Conservation (phyloP, 1,140 invertebrate species). For the Leptestheria dahalacensis region DNA sequence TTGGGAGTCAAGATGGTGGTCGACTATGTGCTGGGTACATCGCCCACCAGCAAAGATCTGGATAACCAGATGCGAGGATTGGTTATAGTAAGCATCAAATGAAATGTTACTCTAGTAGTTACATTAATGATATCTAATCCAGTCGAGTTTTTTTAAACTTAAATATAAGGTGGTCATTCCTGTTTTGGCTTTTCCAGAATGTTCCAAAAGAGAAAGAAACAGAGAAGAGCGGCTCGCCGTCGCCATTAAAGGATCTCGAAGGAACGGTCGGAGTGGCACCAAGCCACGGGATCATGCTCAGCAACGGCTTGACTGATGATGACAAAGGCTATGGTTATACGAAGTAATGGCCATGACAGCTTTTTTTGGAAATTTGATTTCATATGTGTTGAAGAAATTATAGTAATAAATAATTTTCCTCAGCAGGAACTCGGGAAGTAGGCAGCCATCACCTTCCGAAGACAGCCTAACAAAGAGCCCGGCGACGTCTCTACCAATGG, state of each 20-base stretch:
- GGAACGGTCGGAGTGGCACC: conserved; percentile 18
- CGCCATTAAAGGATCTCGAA: conserved; percentile 40
- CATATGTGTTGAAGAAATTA: too few species aligned
- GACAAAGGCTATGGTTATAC: conserved; percentile 17
- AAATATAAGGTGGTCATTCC: conserved; percentile 10
- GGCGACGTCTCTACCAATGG: neutral
- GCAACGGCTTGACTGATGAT: conserved; percentile 21
- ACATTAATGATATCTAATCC: too few species aligned
- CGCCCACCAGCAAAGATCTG: conserved; percentile 62
- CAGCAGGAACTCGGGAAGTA: conserved; percentile 71
- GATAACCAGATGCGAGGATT: conserved; percentile 55
- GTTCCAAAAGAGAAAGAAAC: conserved; percentile 37
- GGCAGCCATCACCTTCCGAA: conserved; percentile 75
- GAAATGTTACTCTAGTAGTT: too few species aligned
- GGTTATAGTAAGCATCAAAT: conserved; percentile 38
- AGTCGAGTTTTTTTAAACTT: neutral
- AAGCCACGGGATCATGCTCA: conserved; percentile 25
- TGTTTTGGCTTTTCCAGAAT: conserved; percentile 22
- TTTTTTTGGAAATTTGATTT: too few species aligned
- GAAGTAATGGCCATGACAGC: too few species aligned
- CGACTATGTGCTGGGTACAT: conserved; percentile 83
- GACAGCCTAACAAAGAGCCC: conserved; percentile 48
- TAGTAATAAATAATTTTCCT: too few species aligned
- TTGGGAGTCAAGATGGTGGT: conserved; percentile 87
- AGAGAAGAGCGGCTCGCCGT: conserved; percentile 44